Base-by-base conservation (phyloP, 2,888 invertebrate species). In the Crematogaster levior region DNA sequence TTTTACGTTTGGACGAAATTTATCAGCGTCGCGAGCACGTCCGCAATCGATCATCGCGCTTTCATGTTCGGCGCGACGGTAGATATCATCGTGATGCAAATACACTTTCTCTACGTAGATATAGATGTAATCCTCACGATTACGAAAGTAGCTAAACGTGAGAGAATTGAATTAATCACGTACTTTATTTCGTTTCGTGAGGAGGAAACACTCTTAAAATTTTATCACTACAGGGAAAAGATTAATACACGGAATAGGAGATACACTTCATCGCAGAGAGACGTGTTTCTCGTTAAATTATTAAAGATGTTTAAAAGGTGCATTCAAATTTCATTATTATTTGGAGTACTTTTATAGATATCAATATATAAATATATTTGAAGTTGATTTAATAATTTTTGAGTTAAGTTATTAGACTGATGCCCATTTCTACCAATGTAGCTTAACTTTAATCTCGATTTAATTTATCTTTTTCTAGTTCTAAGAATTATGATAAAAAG, bases 1-100 rank as follows among this genome's bases (percentile, higher is more conserved):
- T 81, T 85, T 73, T 80, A 82, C 51, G 46, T 27, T 43, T 48
- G 27, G 27, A 56, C 66, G 68, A 63, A 88, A 77, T 81, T 84
- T 84, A 85, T 87, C 65, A 65, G 18, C 79, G 30, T 43, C 72
- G n/a, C 61, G 51, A 68, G 82, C 83, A 83, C 83, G 61, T 65
- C 56, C 65, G 63, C 72, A 30, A 34, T 53, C 72, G 75, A 85
- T 84, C 80, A 84, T 82, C 82, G 51, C 83, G 21, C 51, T 66
- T 66, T 43, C 75, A 21, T 30, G 53, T 43, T 68, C 68, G 77
- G 30, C 68, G 3, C 27, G 21, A 74, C 77, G 68, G 53, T 40
- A 51, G 51, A 74, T 74, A 61, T 74, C 63, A 61, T 61, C 61
- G 12, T 51, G 61, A 60, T 61, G 43, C 46, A 61, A 61, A 74